Base-by-base conservation (phyloP, 1,140 invertebrate species). In the Cotesia typhae region DNA sequence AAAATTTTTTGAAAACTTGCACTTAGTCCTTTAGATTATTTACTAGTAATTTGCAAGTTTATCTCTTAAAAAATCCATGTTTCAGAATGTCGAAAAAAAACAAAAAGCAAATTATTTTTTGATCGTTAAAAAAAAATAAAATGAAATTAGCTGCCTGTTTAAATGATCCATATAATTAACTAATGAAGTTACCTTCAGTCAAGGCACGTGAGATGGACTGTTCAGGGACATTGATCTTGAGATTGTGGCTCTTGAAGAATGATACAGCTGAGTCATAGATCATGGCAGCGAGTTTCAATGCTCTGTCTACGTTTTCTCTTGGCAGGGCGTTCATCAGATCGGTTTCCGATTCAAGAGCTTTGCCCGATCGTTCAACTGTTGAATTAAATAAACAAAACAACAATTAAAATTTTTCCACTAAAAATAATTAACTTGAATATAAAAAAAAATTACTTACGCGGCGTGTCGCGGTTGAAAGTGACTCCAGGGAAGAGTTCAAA, bases 171-270 rank as follows among this genome's bases (percentile, higher is more conserved):
- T 28, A 28, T 28, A 28, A 28, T 28, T 28, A 2, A 28, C 28
- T 28, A 28, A 28, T 28, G 3, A 28, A 76, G 74, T 83, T 80
- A 91, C 90, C 91, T 90, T 92, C 91, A 79, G 87, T 87, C 47
- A 92, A 79, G 71, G 90, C 86, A 51, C 91, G 88, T 12, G 89
- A 85, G 60, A 90, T 80, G 9, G 88, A 82, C 72, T 86, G 86
- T 59, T 89, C 81, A 41, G 90, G 88, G 60, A 91, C 73, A 78
- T 89, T 89, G 73, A 92, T 78, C 79, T 90, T 90, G 75, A 92
- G 76, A 72, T 87, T 90, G 82, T 91, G 90, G 35, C 84, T 88
- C 75, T 88, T 83, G 20, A 91, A 77, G 79, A 92, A 91, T 4
- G 88, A 85, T 17, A 87, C 74, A 2, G 81, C 84, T 1, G 88